A percentile compares a stretch with the other conserved stretches of the same genome.
Conservation (phyloP, 2,113 vertebrate genomes). For the Ahaetulla prasina region DNA sequence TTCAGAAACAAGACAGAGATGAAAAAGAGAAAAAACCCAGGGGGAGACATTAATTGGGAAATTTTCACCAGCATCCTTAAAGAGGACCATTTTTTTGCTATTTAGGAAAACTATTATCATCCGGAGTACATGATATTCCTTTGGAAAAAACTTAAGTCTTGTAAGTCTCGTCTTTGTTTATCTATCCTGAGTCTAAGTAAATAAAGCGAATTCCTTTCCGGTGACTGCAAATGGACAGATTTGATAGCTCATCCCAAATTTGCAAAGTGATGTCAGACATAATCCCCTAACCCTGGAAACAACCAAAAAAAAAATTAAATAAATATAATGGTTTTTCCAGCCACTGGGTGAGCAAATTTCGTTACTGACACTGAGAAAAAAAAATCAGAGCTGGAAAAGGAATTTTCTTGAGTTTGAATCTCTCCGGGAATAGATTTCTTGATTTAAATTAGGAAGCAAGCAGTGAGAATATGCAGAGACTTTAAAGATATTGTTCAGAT, state of each 20-base stretch:
- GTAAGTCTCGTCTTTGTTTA: background rate
- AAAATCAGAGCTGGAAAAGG: background rate
- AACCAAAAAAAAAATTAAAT: background rate
- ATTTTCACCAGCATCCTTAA: background rate
- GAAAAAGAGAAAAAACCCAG: background rate
- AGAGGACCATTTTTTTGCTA: background rate
- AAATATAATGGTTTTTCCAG: background rate
- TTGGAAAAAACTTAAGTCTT: background rate
- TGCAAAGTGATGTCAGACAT: background rate
- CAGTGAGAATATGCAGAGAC: background rate
- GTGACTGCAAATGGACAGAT: background rate
- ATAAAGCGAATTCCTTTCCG: background rate
- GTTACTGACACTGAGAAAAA: background rate
- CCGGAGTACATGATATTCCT: background rate
- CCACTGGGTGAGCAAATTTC: background rate
- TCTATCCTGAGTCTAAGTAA: background rate
- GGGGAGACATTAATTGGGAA: background rate
- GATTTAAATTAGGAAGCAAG: background rate
- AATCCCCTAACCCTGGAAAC: background rate
- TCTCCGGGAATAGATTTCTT: background rate
- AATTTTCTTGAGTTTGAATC: slow-evolving; percentile 2
- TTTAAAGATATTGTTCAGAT: slow-evolving; percentile 19
- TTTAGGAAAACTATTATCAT: background rate
- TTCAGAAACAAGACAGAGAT: background rate
- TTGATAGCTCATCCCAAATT: background rate